A percentile compares a stretch with the other conserved stretches of the same genome.
phyloP scores from a whole-genome alignment of 2,113 vertebrate species.

The Tangachromis dhanisi region DNA sequence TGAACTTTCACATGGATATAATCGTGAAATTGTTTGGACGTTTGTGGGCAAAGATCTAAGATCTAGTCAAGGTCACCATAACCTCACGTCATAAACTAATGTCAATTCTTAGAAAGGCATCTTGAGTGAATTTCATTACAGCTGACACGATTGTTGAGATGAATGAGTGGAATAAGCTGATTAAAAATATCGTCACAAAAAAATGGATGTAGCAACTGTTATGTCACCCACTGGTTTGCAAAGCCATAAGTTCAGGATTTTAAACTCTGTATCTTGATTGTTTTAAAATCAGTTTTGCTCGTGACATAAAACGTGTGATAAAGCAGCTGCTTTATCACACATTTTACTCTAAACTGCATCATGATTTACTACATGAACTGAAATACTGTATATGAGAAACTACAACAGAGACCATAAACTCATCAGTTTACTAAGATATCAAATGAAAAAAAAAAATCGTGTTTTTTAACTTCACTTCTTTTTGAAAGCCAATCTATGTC shows the following conservation, averaged over 20 bases:
- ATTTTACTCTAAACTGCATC: not conserved
- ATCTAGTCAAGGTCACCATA: not conserved
- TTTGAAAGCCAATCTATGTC: not conserved
- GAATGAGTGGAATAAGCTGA: not conserved
- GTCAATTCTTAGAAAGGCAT: not conserved
- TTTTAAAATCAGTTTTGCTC: not conserved
- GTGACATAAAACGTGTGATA: not conserved
- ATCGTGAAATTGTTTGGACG: accelerated
- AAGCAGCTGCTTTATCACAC: not conserved
- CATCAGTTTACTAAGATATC: not conserved
- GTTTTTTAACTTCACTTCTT: not conserved
- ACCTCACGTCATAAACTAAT: not conserved
- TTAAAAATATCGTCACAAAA: not conserved
- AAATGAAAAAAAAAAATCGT: not conserved
- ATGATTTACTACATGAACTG: not conserved
- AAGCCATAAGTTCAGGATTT: not conserved
- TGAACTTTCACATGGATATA: not conserved
- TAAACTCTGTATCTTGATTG: not conserved
- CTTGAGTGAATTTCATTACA: not conserved
- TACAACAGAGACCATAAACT: not conserved
- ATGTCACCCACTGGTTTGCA: not conserved
- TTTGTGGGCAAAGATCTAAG: not conserved
- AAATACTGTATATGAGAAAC: not conserved
- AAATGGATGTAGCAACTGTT: not conserved
- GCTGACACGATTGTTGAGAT: not conserved